phyloP scores from a whole-genome alignment of 2,113 vertebrate genomes.

The Pitta sordida region DNA sequence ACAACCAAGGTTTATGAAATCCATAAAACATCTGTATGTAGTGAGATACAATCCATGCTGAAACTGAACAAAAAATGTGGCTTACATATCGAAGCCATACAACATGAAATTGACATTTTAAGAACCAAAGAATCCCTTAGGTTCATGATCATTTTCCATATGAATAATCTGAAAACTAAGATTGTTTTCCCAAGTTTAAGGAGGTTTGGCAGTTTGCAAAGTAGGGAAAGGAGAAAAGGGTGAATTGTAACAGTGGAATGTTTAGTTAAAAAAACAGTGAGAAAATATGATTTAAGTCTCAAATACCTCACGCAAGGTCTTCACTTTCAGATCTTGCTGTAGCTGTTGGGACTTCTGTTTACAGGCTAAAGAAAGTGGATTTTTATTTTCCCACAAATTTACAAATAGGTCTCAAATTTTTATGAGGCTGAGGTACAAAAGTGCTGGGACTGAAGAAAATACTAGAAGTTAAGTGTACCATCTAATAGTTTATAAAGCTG shows the following conservation, averaged over 20 bases:
- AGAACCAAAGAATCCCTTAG: neutral
- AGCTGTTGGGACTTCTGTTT: neutral
- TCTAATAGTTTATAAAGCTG: neutral
- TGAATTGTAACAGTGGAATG: neutral
- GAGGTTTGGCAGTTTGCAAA: neutral
- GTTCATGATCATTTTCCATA: neutral
- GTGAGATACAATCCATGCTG: neutral
- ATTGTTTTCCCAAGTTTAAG: neutral
- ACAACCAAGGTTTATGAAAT: neutral
- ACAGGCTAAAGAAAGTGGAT: neutral
- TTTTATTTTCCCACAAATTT: neutral
- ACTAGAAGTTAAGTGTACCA: neutral
- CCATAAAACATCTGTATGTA: rapidly evolving
- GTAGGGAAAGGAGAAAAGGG: rapidly evolving
- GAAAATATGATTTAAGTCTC: neutral
- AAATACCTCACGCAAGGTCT: neutral
- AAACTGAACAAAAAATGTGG: too few relatives aligned
- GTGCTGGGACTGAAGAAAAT: neutral
- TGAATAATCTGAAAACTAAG: neutral
- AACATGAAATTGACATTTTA: neutral
- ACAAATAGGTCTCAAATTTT: neutral
- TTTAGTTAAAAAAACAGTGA: neutral
- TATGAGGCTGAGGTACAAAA: neutral
- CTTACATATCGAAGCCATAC: neutral
- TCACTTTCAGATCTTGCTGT: neutral